Percentiles rank a stretch among this genome's conserved stretches.
Conservation (phyloP, 2,888 invertebrate genomes). For the Ischnura elegans region DNA sequence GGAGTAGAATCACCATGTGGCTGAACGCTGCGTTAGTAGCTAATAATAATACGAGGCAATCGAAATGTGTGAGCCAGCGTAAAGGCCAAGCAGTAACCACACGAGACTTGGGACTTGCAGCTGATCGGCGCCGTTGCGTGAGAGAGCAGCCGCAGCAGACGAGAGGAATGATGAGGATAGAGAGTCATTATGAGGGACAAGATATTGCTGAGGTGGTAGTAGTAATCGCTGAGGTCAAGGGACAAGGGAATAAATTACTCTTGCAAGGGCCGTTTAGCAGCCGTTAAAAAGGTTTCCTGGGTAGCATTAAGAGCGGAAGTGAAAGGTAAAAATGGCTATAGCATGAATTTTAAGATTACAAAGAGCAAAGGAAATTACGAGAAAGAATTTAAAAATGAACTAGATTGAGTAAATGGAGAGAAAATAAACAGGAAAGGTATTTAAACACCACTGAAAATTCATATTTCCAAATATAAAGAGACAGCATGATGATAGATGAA, state of each 20-base stretch:
- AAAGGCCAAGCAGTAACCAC: background rate
- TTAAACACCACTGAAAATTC: no score
- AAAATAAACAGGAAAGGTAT: background rate
- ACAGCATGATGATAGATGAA: no score
- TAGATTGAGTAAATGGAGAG: background rate
- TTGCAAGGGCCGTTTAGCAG: slow-evolving; percentile 49
- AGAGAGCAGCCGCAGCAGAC: background rate
- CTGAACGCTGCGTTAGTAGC: background rate
- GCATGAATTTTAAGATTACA: background rate
- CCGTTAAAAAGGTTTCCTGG: slow-evolving; percentile 46
- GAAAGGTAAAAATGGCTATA: background rate
- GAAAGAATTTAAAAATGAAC: background rate
- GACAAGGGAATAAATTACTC: slow-evolving; percentile 47
- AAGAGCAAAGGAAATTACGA: background rate
- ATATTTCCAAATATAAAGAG: no score
- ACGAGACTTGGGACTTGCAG: background rate
- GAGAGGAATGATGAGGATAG: slow-evolving; percentile 3
- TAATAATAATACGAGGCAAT: background rate
- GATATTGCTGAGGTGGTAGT: slow-evolving; percentile 13
- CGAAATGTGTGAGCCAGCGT: background rate
- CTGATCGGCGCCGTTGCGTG: background rate
- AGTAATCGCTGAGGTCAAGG: slow-evolving; percentile 42
- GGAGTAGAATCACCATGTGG: background rate
- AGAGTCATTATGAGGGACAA: background rate
- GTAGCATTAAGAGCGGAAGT: background rate